Evolutionary conservation across 92 coral and sea anemone species (phyloP).

Genomic region (Actinernus sp.): DNA sequence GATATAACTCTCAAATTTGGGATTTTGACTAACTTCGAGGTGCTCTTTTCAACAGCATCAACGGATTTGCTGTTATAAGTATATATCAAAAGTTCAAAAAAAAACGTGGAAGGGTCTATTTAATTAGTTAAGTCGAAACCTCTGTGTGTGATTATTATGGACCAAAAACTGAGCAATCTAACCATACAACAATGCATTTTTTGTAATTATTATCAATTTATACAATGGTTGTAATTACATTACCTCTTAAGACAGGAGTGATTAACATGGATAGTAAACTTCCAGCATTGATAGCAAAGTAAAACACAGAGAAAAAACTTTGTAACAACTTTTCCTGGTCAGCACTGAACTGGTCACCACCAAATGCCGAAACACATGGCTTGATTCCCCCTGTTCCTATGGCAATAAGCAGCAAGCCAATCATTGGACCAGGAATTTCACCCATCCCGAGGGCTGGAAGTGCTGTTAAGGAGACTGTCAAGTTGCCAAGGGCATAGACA

Average conservation of each 20-base stretch:
- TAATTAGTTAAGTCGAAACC: too few relatives aligned
- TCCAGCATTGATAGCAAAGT: conserved; percentile 92
- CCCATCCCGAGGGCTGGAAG: conserved; percentile 74
- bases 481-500: conserved; percentile 71
- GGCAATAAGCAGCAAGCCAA: conserved; percentile 85
- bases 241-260: conserved; percentile 88
- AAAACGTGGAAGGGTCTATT: too few relatives aligned
- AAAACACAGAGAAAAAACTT: conserved; percentile 84
- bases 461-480: conserved; percentile 72
- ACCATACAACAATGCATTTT: not conserved
- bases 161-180: not conserved
- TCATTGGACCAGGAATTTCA: conserved; percentile 79
- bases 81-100: too few relatives aligned
- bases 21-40: too few relatives aligned
- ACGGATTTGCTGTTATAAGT: too few relatives aligned
- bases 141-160: too few relatives aligned
- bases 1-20: too few relatives aligned
- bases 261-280: conserved; percentile 75
- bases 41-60: too few relatives aligned
- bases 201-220: too few relatives aligned
- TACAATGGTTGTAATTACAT: too few relatives aligned
- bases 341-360: conserved; percentile 84
- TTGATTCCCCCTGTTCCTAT: conserved; percentile 89
- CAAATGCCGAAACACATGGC: conserved; percentile 89
- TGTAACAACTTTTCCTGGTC: conserved; percentile 75